Conservation (phyloP, 1,140 invertebrate species). For the Mya arenaria region DNA sequence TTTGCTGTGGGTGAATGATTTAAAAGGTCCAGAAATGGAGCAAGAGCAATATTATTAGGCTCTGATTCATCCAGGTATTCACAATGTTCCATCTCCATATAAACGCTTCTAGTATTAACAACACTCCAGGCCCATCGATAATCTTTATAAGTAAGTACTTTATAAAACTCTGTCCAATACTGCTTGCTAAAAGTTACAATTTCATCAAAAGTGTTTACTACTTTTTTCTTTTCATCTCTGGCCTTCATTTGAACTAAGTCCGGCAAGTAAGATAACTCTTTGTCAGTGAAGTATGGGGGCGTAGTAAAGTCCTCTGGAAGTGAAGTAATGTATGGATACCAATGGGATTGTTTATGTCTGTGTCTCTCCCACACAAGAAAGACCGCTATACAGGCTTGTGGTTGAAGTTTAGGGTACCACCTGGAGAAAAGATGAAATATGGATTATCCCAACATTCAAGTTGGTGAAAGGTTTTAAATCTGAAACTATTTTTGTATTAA, state of each 20-base stretch:
- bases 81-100: slow-evolving; percentile 58
- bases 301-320: slow-evolving; percentile 83
- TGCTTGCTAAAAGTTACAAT: slow-evolving; percentile 43
- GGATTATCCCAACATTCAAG: not conserved
- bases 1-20: slow-evolving; percentile 86
- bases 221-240: slow-evolving; percentile 55
- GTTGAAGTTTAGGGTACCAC: slow-evolving; percentile 55
- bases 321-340: slow-evolving; percentile 84
- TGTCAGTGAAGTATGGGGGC: slow-evolving; percentile 68
- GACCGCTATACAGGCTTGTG: slow-evolving; percentile 81
- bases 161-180: slow-evolving; percentile 54
- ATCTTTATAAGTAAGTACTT: slow-evolving; percentile 59
- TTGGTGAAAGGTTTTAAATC: not conserved
- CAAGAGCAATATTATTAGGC: slow-evolving; percentile 85
- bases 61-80: slow-evolving; percentile 50
- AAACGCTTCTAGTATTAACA: slow-evolving; percentile 90
- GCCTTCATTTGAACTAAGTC: slow-evolving; percentile 81
- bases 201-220: slow-evolving; percentile 38
- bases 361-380: slow-evolving; percentile 83
- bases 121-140: slow-evolving; percentile 86
- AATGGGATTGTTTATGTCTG: slow-evolving; percentile 71
- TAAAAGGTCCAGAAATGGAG: slow-evolving; percentile 90
- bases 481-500: not conserved
- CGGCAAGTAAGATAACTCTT: slow-evolving; percentile 78
- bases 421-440: slow-evolving; percentile 57